These are phyloP conservation scores for Sipha maydis DNA, from an alignment of 2,888 invertebrate species.

Conservation along the genomic window DNA sequence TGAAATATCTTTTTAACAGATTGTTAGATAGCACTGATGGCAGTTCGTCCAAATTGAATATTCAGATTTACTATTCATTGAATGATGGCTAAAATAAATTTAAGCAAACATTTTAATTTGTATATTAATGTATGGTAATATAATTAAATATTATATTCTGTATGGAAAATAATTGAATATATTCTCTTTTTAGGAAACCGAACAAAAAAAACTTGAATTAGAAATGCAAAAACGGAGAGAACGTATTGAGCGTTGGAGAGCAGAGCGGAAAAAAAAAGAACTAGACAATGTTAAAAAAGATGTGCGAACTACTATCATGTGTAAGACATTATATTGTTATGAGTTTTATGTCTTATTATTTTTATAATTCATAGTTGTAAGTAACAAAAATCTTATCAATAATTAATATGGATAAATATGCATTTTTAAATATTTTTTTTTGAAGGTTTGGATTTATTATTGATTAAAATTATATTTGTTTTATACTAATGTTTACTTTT, in stretches of 20 bases:
- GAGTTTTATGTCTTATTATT: neutral
- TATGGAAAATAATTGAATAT: constrained; percentile 61
- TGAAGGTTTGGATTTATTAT: too few relatives aligned
- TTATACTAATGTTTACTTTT: neutral
- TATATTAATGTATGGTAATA: constrained; percentile 57
- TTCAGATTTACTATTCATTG: constrained; percentile 36
- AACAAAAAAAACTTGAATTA: constrained; percentile 86
- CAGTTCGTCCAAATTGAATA: constrained; percentile 42
- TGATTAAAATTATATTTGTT: neutral
- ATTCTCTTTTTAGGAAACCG: constrained; percentile 78
- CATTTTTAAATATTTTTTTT: neutral
- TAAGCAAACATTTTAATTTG: constrained; percentile 33
- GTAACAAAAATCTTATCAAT: too few relatives aligned
- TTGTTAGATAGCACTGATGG: constrained; percentile 33
- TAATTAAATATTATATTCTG: constrained; percentile 59
- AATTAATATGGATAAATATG: too few relatives aligned
- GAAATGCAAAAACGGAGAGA: constrained; percentile 97
- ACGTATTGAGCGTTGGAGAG: constrained; percentile 94
- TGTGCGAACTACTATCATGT: constrained; percentile 71
- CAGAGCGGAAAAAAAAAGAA: constrained; percentile 90
- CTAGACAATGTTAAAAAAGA: constrained; percentile 83
- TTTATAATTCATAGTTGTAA: too few relatives aligned
- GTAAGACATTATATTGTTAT: constrained; percentile 20
- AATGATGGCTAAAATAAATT: constrained; percentile 59
- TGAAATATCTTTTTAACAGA: constrained; percentile 58